Conservation (phyloP, 1,140 invertebrate species). For the Drosophila nigrodunni region DNA sequence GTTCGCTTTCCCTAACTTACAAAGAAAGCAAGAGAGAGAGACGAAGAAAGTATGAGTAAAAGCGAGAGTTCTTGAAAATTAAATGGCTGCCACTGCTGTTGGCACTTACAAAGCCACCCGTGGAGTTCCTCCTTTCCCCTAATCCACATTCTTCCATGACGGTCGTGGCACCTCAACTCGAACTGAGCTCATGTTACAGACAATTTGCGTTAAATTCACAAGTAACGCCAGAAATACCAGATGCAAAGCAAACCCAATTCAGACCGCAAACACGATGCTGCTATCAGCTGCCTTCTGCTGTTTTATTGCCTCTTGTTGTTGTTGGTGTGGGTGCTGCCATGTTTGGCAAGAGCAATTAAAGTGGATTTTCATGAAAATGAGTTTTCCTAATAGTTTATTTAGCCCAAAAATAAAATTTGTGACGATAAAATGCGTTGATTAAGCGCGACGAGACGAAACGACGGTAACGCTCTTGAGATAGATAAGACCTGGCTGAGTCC, state of each 20-base stretch:
- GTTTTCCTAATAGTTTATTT: slow-evolving; percentile 81
- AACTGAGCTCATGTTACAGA: slow-evolving; percentile 74
- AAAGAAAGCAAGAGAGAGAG: slow-evolving; percentile 33
- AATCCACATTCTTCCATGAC: not conserved
- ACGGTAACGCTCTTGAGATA: not conserved
- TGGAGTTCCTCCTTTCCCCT: slow-evolving; percentile 12
- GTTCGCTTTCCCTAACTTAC: slow-evolving; percentile 34
- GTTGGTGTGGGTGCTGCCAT: slow-evolving; percentile 14
- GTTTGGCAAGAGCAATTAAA: slow-evolving; percentile 69
- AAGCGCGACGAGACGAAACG: slow-evolving; percentile 37
- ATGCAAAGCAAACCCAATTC: slow-evolving; percentile 13
- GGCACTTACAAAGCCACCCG: slow-evolving; percentile 56
- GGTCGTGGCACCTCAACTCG: slow-evolving; percentile 48
- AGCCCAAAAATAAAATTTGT: slow-evolving; percentile 67
- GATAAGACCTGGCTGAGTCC: slow-evolving; percentile 21
- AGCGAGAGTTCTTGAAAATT: slow-evolving; percentile 70
- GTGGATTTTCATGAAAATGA: slow-evolving; percentile 82
- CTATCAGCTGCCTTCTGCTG: slow-evolving; percentile 19
- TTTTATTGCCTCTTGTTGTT: slow-evolving; percentile 10
- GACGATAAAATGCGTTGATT: slow-evolving; percentile 69
- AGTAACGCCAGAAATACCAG: slow-evolving; percentile 66
- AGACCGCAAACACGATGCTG: slow-evolving; percentile 7
- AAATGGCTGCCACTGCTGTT: slow-evolving; percentile 73
- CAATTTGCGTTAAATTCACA: slow-evolving; percentile 83
- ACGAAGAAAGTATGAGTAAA: slow-evolving; percentile 1